phyloP scores from a whole-genome alignment of 2,113 vertebrate genomes.

The Cercocebus atys region DNA sequence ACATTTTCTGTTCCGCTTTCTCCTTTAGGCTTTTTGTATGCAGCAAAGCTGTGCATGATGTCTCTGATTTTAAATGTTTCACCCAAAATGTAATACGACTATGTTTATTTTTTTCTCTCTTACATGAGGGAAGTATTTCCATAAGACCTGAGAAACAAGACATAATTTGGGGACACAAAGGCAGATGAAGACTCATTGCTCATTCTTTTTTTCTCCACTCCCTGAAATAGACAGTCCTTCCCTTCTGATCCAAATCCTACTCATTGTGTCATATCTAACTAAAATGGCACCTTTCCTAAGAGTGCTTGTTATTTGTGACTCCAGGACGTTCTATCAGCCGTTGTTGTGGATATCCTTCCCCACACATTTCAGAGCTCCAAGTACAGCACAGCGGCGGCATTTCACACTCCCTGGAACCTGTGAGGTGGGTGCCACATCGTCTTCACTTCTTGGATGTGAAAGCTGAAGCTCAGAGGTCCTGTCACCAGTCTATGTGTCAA shows the following conservation, averaged over 20 bases:
- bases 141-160: neutral
- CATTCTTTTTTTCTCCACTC: neutral
- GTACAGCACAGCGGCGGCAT: accelerated
- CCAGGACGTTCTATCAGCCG: neutral
- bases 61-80: neutral
- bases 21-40: neutral
- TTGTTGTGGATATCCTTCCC: accelerated
- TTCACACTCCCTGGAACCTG: neutral
- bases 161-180: neutral
- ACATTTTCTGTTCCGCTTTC: neutral
- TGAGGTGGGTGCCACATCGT: neutral
- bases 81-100: neutral
- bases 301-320: neutral
- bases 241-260: too few relatives aligned
- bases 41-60: neutral
- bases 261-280: neutral
- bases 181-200: neutral
- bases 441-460: neutral
- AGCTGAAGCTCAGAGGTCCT: neutral
- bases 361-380: neutral
- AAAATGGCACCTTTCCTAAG: neutral
- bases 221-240: neutral
- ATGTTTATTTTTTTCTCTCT: neutral
- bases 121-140: neutral
- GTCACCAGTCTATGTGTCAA: neutral